phyloP scores from a whole-genome alignment of 2,797 vertebrate species.

The Aldrovandia affinis region DNA sequence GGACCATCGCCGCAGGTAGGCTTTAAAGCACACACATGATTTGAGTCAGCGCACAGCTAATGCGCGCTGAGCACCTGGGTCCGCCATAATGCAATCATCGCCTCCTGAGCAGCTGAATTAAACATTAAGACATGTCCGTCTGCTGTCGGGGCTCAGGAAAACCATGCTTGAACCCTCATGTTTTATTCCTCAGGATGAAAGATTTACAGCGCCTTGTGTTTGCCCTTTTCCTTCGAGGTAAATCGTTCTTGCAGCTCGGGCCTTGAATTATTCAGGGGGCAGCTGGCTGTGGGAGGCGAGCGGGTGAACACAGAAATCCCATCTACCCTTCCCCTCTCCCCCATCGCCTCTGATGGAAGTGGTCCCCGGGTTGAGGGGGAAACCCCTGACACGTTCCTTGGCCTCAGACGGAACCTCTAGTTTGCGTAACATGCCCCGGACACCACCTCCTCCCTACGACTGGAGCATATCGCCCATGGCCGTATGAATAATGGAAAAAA shows the following conservation, averaged over 20 bases:
- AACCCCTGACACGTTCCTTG: not conserved
- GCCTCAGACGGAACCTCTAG: not conserved
- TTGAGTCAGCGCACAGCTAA: not conserved
- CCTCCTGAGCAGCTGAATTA: not conserved
- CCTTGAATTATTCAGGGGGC: conserved; percentile 6
- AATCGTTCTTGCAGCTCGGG: conserved; percentile 1
- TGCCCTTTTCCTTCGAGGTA: conserved; percentile 1
- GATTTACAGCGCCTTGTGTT: conserved; percentile 5
- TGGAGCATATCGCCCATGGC: not conserved
- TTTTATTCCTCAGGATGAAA: conserved; percentile 21
- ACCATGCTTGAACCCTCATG: conserved; percentile 8
- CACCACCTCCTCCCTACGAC: not conserved
- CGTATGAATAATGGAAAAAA: not conserved
- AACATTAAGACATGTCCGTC: conserved; percentile 11
- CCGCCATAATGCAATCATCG: not conserved
- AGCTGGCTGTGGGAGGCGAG: not conserved
- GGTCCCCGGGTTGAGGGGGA: not conserved
- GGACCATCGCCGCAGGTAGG: not conserved
- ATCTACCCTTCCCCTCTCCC: not conserved
- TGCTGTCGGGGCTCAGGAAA: not conserved
- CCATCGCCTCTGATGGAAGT: not conserved
- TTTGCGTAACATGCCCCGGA: not conserved
- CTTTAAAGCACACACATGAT: not conserved
- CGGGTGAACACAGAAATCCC: conserved; percentile 2
- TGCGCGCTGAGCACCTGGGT: not conserved